phyloP scores from a whole-genome alignment of 2,888 invertebrate genomes.

The Athripsodes cinereus region DNA sequence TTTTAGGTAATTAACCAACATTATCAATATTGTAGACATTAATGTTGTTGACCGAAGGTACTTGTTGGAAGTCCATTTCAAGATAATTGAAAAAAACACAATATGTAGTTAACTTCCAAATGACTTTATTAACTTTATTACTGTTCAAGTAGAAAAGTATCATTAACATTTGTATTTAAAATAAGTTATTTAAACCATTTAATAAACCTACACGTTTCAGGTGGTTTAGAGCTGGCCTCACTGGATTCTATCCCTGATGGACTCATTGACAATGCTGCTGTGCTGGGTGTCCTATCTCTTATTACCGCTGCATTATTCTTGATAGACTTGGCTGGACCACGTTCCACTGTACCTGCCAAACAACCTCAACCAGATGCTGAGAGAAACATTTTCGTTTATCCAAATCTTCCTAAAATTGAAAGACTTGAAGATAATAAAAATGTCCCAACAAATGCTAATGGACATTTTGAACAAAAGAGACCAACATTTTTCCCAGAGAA shows the following conservation, averaged over 20 bases:
- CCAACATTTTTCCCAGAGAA: slow-evolving; percentile 24
- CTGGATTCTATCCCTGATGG: slow-evolving; percentile 63
- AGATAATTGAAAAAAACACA: no score
- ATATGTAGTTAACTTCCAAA: no score
- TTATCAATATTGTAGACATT: no score
- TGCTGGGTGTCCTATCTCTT: slow-evolving; percentile 61
- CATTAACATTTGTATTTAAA: neutral
- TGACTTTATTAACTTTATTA: no score
- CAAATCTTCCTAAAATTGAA: slow-evolving; percentile 31
- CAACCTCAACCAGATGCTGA: slow-evolving; percentile 41
- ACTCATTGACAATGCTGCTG: slow-evolving; percentile 64
- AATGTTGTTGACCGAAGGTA: no score
- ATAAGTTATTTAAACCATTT: neutral
- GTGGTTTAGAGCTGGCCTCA: slow-evolving; percentile 63
- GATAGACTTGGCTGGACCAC: slow-evolving; percentile 58
- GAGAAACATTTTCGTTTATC: slow-evolving; percentile 20
- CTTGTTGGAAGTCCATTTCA: no score
- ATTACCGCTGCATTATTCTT: slow-evolving; percentile 63
- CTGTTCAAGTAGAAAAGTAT: neutral
- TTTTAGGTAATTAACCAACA: slow-evolving; percentile 54
- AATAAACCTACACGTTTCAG: slow-evolving; percentile 34
- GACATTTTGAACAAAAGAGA: neutral
- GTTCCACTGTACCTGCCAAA: slow-evolving; percentile 40
- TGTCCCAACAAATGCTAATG: neutral
- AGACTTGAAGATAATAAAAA: slow-evolving; percentile 23